phyloP scores from a whole-genome alignment of 2,797 vertebrate species.

The Lepilemur septentrionalis region DNA sequence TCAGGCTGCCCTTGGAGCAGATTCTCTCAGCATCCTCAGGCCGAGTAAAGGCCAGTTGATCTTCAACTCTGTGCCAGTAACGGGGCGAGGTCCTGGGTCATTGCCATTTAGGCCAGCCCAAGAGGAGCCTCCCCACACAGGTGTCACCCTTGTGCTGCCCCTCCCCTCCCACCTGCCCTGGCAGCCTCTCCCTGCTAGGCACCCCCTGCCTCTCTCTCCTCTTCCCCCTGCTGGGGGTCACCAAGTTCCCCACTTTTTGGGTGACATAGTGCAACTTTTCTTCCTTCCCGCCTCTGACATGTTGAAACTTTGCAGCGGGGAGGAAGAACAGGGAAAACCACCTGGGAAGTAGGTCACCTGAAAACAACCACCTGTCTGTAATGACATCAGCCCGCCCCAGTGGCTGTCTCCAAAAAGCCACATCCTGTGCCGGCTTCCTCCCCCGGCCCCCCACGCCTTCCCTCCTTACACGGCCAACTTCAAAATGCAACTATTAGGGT shows the following conservation, averaged over 20 bases:
- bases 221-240: not conserved
- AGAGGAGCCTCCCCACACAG: not conserved
- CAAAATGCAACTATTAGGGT: not conserved
- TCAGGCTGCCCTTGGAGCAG: too few relatives aligned
- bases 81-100: accelerated
- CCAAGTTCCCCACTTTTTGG: not conserved
- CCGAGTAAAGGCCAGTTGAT: accelerated
- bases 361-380: not conserved
- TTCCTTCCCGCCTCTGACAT: not conserved
- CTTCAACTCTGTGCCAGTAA: not conserved
- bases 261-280: not conserved
- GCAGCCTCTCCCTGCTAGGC: not conserved
- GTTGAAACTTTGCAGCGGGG: constrained; percentile 22
- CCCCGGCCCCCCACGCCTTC: accelerated
- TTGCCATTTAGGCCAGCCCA: accelerated
- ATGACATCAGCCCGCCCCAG: not conserved
- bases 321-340: not conserved
- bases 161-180: too few relatives aligned
- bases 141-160: accelerated
- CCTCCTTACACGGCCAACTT: not conserved
- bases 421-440: not conserved
- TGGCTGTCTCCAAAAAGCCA: not conserved
- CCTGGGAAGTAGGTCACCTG: constrained; percentile 43
- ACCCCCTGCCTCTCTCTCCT: not conserved
- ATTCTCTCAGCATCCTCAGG: not conserved